Conservation (phyloP, 1,140 invertebrate species). For the Lanistes nyassanus region DNA sequence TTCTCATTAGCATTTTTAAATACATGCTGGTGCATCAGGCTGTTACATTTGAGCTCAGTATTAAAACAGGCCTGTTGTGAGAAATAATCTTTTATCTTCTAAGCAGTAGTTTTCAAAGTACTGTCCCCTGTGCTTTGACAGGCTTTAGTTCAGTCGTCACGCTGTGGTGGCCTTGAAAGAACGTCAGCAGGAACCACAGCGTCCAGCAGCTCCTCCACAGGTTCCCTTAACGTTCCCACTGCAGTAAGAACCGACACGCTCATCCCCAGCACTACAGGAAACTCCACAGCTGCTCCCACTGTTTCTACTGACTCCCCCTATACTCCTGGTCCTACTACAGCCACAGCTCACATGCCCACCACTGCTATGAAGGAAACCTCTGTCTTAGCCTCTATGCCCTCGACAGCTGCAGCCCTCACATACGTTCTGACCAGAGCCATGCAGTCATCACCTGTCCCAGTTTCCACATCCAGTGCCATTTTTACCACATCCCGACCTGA, state of each 20-base stretch:
- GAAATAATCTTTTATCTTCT: not conserved
- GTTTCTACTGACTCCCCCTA: not conserved
- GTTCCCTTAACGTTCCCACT: too few relatives aligned
- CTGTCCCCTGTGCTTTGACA: not conserved
- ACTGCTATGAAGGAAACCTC: slow-evolving; percentile 8
- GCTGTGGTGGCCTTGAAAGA: too few relatives aligned
- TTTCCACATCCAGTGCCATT: too few relatives aligned
- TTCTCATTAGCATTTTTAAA: too few relatives aligned
- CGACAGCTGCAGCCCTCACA: not conserved
- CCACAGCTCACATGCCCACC: not conserved
- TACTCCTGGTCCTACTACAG: slow-evolving; percentile 3
- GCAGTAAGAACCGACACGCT: too few relatives aligned
- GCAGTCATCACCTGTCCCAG: not conserved
- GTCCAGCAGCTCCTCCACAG: too few relatives aligned
- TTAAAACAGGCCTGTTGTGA: too few relatives aligned
- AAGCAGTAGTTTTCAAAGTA: not conserved
- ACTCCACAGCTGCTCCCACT: not conserved
- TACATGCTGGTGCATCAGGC: too few relatives aligned
- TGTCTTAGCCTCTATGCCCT: not conserved
- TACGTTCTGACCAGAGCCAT: not conserved
- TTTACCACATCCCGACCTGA: too few relatives aligned
- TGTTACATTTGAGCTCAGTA: too few relatives aligned
- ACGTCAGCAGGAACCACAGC: too few relatives aligned
- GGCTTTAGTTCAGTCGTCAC: too few relatives aligned
- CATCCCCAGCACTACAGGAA: not conserved